Conservation (phyloP, 2,888 invertebrate genomes). For the Rhimphoctona megacephalus region DNA sequence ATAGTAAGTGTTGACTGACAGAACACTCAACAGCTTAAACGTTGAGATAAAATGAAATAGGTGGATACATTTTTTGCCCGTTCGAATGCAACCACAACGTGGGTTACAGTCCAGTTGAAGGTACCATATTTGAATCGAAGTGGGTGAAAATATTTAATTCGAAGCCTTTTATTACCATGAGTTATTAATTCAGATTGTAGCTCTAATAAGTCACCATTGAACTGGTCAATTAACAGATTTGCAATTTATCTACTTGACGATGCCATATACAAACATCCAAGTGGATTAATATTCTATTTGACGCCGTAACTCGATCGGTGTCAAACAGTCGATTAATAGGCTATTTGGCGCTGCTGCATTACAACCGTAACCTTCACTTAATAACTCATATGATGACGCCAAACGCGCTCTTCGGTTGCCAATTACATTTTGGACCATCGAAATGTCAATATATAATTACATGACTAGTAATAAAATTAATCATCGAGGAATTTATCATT, state of each 20-base stretch:
- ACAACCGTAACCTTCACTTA: not conserved
- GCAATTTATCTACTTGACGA: constrained; percentile 9
- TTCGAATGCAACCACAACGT: not conserved
- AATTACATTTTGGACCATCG: not conserved
- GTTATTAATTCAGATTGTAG: not conserved
- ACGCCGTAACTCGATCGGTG: not conserved
- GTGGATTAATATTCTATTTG: not conserved
- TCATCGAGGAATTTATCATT: not conserved
- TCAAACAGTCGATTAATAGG: constrained; percentile 2
- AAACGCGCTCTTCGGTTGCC: not conserved
- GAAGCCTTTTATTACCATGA: not conserved
- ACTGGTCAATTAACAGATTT: not conserved
- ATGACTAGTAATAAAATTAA: not conserved
- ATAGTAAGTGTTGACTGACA: not conserved
- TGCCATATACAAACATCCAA: constrained; percentile 6
- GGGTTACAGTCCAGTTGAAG: not conserved
- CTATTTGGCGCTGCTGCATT: not conserved
- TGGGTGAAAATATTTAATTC: not conserved
- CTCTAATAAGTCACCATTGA: not conserved
- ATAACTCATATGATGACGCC: constrained; percentile 1
- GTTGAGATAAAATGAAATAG: not conserved
- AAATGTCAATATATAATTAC: not conserved
- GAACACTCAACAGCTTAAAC: not conserved
- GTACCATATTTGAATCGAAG: not conserved
- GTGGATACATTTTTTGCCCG: not conserved